A percentile compares a stretch with the other conserved stretches of the same genome.
These are phyloP conservation scores for Carterocephalus palaemon DNA, from an alignment of 2,888 invertebrate species.

Conservation along the genomic window DNA sequence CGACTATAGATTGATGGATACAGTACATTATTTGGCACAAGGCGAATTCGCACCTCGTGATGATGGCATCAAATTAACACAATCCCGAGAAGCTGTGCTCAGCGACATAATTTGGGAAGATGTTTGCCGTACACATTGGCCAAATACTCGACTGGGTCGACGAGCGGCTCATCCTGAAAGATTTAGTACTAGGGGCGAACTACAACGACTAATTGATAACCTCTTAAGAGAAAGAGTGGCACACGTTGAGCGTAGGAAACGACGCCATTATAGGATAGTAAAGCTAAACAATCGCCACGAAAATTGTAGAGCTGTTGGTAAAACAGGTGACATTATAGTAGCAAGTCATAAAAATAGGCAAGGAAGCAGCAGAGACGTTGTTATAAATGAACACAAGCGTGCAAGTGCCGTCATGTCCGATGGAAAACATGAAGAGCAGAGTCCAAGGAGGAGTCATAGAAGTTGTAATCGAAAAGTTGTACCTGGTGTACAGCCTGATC, in stretches of 20 bases:
- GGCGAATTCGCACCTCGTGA: constrained; percentile 73
- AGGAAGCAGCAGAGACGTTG: constrained; percentile 43
- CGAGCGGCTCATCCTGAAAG: constrained; percentile 55
- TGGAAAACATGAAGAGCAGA: constrained; percentile 42
- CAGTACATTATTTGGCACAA: constrained; percentile 72
- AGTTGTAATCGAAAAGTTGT: constrained; percentile 50
- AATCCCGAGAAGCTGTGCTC: constrained; percentile 69
- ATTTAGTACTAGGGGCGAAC: constrained; percentile 55
- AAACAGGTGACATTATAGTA: constrained; percentile 72
- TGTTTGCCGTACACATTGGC: constrained; percentile 73
- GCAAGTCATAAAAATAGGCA: constrained; percentile 66
- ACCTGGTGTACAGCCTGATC: constrained; percentile 40
- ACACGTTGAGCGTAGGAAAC: constrained; percentile 63
- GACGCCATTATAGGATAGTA: constrained; percentile 70
- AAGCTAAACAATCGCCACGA: constrained; percentile 69
- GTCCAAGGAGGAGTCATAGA: constrained; percentile 41
- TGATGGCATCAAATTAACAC: constrained; percentile 70
- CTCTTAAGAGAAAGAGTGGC: constrained; percentile 65
- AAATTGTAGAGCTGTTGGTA: constrained; percentile 61
- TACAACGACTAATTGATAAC: constrained; percentile 67
- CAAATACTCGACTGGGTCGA: constrained; percentile 61
- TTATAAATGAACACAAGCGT: constrained; percentile 49
- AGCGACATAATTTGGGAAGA: constrained; percentile 75
- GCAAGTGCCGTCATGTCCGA: constrained; percentile 44
- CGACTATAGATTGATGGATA: constrained; percentile 72